Evolutionary conservation across 2,113 vertebrate genomes (phyloP).

Genomic region (Psilopogon haemacephalus): DNA sequence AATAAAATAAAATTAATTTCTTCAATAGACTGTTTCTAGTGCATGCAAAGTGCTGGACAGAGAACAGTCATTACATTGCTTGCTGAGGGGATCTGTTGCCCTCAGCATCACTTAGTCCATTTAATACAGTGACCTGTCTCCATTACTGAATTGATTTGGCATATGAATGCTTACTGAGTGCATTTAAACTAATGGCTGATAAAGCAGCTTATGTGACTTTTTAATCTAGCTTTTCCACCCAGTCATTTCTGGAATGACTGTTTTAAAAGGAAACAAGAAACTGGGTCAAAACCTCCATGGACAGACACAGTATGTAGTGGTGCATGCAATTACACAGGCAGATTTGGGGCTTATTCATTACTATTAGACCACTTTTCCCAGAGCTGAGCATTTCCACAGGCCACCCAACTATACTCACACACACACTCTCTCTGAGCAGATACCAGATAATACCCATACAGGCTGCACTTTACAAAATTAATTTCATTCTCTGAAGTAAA

Average conservation of each 20-base stretch:
- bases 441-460: neutral
- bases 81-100: neutral
- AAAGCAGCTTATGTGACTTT: constrained; percentile 59
- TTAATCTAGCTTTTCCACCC: constrained; percentile 49
- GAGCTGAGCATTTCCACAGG: neutral
- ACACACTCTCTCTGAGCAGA: neutral
- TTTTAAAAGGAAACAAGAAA: constrained; percentile 33
- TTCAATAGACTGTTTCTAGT: neutral
- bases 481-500: neutral
- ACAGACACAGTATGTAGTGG: neutral
- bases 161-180: constrained; percentile 2
- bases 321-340: neutral
- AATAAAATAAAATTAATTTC: neutral
- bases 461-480: neutral
- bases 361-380: neutral
- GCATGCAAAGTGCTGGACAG: neutral
- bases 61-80: neutral
- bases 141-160: constrained; percentile 53
- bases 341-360: neutral
- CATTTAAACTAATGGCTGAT: constrained; percentile 56
- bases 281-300: neutral
- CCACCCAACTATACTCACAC: neutral
- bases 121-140: constrained; percentile 11
- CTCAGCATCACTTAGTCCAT: neutral
- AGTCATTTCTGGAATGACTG: constrained; percentile 18